Conservation (phyloP, 2,888 invertebrate species). For the Notodonta dromedarius region DNA sequence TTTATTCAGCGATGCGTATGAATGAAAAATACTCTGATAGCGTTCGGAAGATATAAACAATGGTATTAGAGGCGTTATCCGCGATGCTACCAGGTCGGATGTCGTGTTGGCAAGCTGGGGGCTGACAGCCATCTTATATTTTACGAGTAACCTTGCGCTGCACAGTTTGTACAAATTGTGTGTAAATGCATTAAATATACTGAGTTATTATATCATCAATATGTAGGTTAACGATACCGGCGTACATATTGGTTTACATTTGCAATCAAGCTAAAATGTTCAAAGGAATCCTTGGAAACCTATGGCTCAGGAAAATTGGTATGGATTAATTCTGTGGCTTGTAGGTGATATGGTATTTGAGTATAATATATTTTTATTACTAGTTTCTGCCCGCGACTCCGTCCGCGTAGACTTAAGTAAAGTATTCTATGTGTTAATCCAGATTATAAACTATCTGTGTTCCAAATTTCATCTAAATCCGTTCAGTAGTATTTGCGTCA, state of each 20-base stretch:
- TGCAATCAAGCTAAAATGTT: too few relatives aligned
- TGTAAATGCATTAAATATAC: slow-evolving; percentile 14
- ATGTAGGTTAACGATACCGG: slow-evolving; percentile 14
- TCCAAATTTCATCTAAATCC: too few relatives aligned
- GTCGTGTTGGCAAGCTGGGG: slow-evolving; percentile 59
- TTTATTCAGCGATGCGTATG: slow-evolving; percentile 50
- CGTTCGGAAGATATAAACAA: slow-evolving; percentile 47
- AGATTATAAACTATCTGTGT: too few relatives aligned
- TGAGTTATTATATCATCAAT: slow-evolving; percentile 18
- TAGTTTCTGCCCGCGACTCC: too few relatives aligned
- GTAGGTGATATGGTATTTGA: too few relatives aligned
- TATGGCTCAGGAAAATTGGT: too few relatives aligned
- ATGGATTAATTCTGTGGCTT: too few relatives aligned
- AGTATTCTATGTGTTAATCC: too few relatives aligned
- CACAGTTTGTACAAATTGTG: slow-evolving; percentile 10
- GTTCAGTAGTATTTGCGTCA: too few relatives aligned
- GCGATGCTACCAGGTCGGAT: slow-evolving; percentile 50
- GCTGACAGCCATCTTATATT: slow-evolving; percentile 39
- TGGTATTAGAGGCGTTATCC: slow-evolving; percentile 35
- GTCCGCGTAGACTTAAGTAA: too few relatives aligned
- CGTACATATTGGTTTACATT: not conserved
- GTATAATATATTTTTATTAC: too few relatives aligned
- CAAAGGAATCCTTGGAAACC: too few relatives aligned
- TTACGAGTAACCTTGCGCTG: slow-evolving; percentile 36
- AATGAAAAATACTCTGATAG: slow-evolving; percentile 57